Base-by-base conservation (phyloP, 2,113 vertebrate genomes). In the Gorsachius goisagi region DNA sequence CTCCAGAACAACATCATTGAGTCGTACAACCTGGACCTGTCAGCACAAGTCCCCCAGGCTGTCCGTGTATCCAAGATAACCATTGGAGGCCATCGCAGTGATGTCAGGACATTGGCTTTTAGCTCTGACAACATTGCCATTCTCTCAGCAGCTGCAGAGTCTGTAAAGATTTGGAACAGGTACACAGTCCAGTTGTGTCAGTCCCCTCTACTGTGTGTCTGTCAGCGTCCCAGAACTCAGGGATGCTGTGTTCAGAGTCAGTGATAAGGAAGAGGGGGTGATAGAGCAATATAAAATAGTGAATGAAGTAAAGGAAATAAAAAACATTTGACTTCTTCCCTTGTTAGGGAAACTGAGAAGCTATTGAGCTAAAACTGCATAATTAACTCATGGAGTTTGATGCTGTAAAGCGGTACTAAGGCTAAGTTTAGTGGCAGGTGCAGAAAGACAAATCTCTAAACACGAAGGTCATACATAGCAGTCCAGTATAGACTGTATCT, bases 111-210 rank as follows among this genome's bases (percentile, higher is more conserved):
- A 0, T 74, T 99, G 97, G 98, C 99, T 52, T 99, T 99, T 95
- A 99, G 99, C 97, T 99, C 99, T 0, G 99, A 99, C 96, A 99
- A 99, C 91, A 99, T 99, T 73, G 99, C 99, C 24, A 26, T 99
- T 66, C 98, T 99, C 18, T 99, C 99, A 3, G 99, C 99, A 20
- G 98, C 99, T 1, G 99, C 98, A 9, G 99, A 99, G 83, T 99
- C 99, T 0, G 96, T 99, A 50, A 99, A 99, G 97, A 98, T 99
- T 60, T 99, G 99, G 99, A 99, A 99, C 98, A 99, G 99, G 99
- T 99, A 97, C 2, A 2, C 56, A 27, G 23, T 45, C 22, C 5
- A 3, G 15, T 37, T 35, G 24, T 26, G 10, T 32, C 41, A 28
- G n/a, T 76, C 18, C 6, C 17, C 35, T n/a, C 26, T 56, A 9